Evolutionary conservation across 2,113 vertebrate genomes (phyloP).

Genomic region (Penelope pileata): DNA sequence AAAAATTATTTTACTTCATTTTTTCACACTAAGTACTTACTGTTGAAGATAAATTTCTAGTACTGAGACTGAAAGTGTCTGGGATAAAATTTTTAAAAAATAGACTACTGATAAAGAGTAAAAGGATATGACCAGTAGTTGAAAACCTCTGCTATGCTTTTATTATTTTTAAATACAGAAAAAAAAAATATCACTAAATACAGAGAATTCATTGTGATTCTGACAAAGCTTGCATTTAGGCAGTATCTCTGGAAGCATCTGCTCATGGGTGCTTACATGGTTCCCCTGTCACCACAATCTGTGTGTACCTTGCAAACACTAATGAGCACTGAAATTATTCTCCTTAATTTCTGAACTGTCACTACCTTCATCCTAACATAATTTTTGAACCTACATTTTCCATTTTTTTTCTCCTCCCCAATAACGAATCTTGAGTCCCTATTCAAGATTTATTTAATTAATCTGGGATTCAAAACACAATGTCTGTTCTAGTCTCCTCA

Average conservation of each 20-base stretch:
- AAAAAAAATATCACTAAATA: not conserved
- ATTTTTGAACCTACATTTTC: not conserved
- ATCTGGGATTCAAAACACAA: not conserved
- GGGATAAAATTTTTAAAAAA: not conserved
- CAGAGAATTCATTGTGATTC: not conserved
- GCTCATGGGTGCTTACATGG: rapidly evolving
- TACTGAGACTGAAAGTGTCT: not conserved
- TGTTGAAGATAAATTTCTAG: not conserved
- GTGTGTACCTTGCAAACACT: not conserved
- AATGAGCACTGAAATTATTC: not conserved
- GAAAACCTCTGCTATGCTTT: not conserved
- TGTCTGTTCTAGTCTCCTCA: not conserved
- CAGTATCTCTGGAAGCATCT: not conserved
- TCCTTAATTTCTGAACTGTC: not conserved
- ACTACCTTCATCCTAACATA: not conserved
- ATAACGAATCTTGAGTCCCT: not conserved
- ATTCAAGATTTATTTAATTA: slow-evolving; percentile 31
- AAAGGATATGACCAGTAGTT: not conserved
- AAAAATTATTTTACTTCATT: not conserved
- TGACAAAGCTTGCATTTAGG: not conserved
- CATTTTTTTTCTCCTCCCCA: not conserved
- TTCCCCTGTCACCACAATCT: not conserved
- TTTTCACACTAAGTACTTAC: not conserved
- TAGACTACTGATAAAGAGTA: not conserved
- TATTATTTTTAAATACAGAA: not conserved